Conservation (phyloP, 2,113 vertebrate genomes). For the Diadophis punctatus region DNA sequence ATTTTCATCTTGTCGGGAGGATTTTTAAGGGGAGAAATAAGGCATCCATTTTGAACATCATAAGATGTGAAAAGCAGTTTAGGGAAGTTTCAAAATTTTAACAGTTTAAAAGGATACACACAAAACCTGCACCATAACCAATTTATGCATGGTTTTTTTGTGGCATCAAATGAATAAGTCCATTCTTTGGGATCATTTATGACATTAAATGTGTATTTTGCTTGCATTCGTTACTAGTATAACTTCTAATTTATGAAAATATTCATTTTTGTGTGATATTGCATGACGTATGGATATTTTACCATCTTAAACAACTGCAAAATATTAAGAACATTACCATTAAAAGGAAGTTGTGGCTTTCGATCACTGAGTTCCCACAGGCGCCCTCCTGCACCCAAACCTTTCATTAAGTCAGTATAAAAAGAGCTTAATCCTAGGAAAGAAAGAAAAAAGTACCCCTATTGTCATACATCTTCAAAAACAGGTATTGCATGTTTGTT, state of each 20-base stretch:
- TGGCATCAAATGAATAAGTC: not conserved
- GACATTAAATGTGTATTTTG: not conserved
- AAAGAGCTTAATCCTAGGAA: conserved; percentile 89
- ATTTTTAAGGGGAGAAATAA: not conserved
- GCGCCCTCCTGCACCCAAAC: conserved; percentile 89
- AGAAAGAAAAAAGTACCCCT: not conserved
- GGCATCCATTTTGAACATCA: not conserved
- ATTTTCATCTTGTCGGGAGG: not conserved
- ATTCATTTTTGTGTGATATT: not conserved
- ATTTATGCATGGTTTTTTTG: not conserved
- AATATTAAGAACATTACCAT: conserved; percentile 69
- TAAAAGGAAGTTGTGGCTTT: conserved; percentile 81
- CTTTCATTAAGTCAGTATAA: conserved; percentile 97
- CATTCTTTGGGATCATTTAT: not conserved
- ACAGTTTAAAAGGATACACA: not conserved
- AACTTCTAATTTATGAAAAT: not conserved
- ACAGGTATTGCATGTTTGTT: not conserved
- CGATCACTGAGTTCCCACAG: conserved; percentile 93
- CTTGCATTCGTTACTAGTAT: not conserved
- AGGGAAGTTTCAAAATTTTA: not conserved
- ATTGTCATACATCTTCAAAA: not conserved
- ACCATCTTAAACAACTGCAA: not conserved
- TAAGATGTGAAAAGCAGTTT: not conserved
- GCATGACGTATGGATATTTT: not conserved
- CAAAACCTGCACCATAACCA: not conserved